phyloP scores from a whole-genome alignment of 2,888 invertebrate genomes.

The Calliopum simillimum region DNA sequence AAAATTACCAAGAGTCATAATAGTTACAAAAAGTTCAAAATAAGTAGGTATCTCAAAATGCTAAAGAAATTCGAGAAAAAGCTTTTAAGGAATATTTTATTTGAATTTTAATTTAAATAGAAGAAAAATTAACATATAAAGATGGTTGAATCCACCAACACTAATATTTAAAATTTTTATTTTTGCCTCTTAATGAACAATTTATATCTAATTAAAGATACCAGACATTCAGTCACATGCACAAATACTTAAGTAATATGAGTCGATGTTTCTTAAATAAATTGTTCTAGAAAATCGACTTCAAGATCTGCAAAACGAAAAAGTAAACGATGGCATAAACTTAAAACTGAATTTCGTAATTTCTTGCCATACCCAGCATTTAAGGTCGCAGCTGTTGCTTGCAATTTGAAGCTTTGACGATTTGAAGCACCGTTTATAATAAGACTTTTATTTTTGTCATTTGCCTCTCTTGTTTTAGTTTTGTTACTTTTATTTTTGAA shows the following conservation, averaged over 20 bases:
- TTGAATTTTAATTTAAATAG: too few relatives aligned
- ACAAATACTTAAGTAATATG: background rate
- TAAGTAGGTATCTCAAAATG: too few relatives aligned
- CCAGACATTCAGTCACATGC: background rate
- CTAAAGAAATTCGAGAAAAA: too few relatives aligned
- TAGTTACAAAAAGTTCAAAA: too few relatives aligned
- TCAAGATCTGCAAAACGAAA: background rate
- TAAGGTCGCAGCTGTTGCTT: constrained; percentile 17
- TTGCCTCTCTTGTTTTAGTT: background rate
- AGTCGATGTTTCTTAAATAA: too few relatives aligned
- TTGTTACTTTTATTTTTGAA: background rate
- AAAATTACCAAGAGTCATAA: too few relatives aligned
- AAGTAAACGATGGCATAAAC: background rate
- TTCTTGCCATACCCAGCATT: background rate
- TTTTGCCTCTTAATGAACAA: too few relatives aligned
- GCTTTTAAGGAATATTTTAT: too few relatives aligned
- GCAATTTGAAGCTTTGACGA: constrained; percentile 7
- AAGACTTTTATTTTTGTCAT: background rate
- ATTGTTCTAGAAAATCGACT: constrained; percentile 7
- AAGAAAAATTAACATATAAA: too few relatives aligned
- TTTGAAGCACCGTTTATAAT: background rate
- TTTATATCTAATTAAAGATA: background rate
- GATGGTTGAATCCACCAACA: too few relatives aligned
- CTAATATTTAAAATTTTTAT: too few relatives aligned
- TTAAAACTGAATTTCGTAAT: constrained; percentile 7